Evolutionary conservation across 2,888 invertebrate species (phyloP), one percentile per base, ranked within the genome.

Genomic region (Pseudococcus longispinus): DNA sequence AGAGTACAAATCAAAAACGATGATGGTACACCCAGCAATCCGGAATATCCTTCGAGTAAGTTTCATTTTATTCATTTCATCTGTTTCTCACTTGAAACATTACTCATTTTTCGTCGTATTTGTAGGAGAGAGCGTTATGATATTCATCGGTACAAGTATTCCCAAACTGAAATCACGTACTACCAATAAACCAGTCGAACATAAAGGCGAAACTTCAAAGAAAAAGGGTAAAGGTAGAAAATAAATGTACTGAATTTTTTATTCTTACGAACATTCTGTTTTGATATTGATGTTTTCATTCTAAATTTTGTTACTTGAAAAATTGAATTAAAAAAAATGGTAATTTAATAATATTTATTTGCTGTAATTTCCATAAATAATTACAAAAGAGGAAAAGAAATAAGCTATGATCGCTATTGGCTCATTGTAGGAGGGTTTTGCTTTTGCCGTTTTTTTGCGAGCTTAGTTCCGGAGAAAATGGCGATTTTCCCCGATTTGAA

Each of bases 1-100:
- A 93, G 98, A 87, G 95, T 99, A 0, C 98, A 99, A 90, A 91
- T 99, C 88, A 96, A 95, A 90, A 95, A 97, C 91, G 97, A 97
- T 90, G 96, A 98, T 91, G 97, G 97, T 0, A 92, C 93, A 26
- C 94, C 95, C 0, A 91, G 94, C 42, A 94, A 95, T 90, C 90
- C 94, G 0, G 93, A 94, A 60, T 95, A 95, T 89, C 92, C 95
- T 0, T 93, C 94, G 0, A 93, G 92, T 92, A 90, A 2, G 60
- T 60, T 23, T 46, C 15, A 46, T 46, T 13, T 15, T 46, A 8
- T 46, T 15, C 5, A 3, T 15, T 15, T 15, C 13, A 11, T 3
- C 44, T 46, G 8, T 46, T 46, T 46, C 13, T 11, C 44, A 15
- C 13, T 1, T 46, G 13, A 11, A 46, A 4, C 8, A 37, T 37